Conservation (phyloP, 2,113 vertebrate species). For the Orthonyx spaldingii region DNA sequence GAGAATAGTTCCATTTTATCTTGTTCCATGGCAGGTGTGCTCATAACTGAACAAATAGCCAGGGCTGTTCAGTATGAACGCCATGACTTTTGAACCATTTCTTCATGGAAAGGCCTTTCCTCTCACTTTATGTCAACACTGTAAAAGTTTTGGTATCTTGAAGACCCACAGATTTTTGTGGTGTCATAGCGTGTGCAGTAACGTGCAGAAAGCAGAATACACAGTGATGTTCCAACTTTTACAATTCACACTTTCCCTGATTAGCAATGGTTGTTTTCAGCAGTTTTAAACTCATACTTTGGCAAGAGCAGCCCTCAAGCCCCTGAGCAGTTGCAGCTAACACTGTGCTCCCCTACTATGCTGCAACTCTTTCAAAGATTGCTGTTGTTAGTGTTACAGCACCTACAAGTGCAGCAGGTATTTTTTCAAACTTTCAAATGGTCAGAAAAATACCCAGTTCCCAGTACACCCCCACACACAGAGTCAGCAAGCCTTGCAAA, state of each 20-base stretch:
- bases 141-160: not conserved
- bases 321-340: not conserved
- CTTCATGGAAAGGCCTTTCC: not conserved
- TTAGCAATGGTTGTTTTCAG: not conserved
- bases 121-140: not conserved
- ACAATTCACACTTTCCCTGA: not conserved
- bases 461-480: not conserved
- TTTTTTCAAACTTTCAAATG: not conserved
- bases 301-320: not conserved
- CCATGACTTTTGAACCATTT: not conserved
- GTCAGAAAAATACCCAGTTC: not conserved
- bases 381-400: not conserved
- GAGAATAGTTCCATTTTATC: not conserved
- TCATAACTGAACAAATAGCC: not conserved
- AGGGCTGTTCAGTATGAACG: not conserved
- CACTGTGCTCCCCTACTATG: not conserved
- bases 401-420: not conserved
- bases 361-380: not conserved
- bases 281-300: not conserved
- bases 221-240: not conserved
- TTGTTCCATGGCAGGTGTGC: not conserved
- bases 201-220: not conserved
- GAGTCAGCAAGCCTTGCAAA: conserved; percentile 1
- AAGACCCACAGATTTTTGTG: not conserved
- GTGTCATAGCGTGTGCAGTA: not conserved